Evolutionary conservation across 1,140 invertebrate species (phyloP).

Genomic region (Psix sp.): DNA sequence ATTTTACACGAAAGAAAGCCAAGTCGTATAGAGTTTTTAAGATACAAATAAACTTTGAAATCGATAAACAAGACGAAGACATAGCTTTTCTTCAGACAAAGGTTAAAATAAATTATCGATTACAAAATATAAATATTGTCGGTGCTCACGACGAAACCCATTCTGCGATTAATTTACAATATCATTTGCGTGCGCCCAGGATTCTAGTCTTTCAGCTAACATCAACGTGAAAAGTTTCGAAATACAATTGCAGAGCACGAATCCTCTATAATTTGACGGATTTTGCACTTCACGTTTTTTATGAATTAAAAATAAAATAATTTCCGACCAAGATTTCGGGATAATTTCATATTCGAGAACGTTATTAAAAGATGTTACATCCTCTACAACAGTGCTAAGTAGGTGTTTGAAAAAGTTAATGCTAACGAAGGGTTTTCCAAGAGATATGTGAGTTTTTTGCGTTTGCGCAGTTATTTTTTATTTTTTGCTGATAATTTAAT

Average conservation of each 20-base stretch:
- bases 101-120: too few relatives aligned
- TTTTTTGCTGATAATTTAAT: neutral
- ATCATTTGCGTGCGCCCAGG: too few relatives aligned
- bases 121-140: too few relatives aligned
- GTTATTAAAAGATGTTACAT: neutral
- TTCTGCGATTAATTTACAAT: too few relatives aligned
- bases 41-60: too few relatives aligned
- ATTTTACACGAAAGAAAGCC: neutral
- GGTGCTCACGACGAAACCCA: too few relatives aligned
- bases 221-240: slow-evolving; percentile 3
- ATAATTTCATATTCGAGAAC: neutral
- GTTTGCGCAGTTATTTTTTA: neutral
- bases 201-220: too few relatives aligned
- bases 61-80: too few relatives aligned
- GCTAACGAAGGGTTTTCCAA: neutral
- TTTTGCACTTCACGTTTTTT: slow-evolving; percentile 6
- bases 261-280: slow-evolving; percentile 6
- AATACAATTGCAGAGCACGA: slow-evolving; percentile 3
- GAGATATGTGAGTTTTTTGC: too few relatives aligned
- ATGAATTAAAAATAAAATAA: neutral
- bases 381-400: neutral
- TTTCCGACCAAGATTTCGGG: neutral
- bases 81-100: too few relatives aligned
- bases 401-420: neutral
- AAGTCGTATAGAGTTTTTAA: neutral